These are phyloP conservation scores for Eumerus sabulonum DNA, from an alignment of 2,888 invertebrate genomes.

Conservation along the genomic window DNA sequence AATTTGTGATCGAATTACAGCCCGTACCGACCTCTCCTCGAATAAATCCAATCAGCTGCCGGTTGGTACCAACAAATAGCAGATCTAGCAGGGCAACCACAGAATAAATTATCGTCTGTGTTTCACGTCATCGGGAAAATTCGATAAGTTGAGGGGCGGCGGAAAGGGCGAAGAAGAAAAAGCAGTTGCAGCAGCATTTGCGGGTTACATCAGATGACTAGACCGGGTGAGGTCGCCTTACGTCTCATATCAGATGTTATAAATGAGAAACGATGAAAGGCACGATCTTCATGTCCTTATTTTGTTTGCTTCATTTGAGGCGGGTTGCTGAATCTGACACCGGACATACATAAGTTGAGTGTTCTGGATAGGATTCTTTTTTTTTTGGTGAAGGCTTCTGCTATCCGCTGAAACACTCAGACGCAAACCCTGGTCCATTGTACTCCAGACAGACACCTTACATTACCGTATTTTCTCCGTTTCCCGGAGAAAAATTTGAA, in stretches of 20 bases:
- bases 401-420: too few species aligned
- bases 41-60: conserved; percentile 29
- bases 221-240: conserved; percentile 48
- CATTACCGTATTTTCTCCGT: too few species aligned
- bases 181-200: conserved; percentile 14
- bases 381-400: too few species aligned
- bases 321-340: too few species aligned
- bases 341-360: too few species aligned
- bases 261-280: conserved; percentile 35
- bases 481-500: too few species aligned
- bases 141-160: conserved; percentile 8
- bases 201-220: conserved; percentile 31
- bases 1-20: conserved; percentile 48
- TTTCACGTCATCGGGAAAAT: conserved; percentile 27
- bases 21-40: conserved; percentile 18
- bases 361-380: too few species aligned
- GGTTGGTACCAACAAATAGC: not conserved
- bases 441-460: too few species aligned
- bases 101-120: conserved; percentile 42
- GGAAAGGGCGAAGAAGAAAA: not conserved
- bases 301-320: too few species aligned
- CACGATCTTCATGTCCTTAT: conserved; percentile 39
- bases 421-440: too few species aligned
- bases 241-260: conserved; percentile 47
- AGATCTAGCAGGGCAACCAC: not conserved